phyloP scores from a whole-genome alignment of 2,797 vertebrate species.

The Tapera naevia region DNA sequence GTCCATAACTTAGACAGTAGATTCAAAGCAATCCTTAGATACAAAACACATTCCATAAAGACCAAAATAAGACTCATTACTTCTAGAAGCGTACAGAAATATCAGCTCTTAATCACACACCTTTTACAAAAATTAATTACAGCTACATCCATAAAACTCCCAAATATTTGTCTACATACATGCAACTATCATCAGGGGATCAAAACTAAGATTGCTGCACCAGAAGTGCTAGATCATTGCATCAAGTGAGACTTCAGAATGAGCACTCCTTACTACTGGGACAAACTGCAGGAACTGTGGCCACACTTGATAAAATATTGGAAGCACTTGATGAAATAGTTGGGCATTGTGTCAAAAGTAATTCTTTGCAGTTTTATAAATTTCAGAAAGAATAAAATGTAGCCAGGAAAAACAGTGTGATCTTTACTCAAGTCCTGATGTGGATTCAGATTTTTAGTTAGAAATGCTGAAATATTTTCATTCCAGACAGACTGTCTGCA shows the following conservation, averaged over 20 bases:
- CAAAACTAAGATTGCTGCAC: background rate
- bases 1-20: background rate
- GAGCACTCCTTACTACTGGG: background rate
- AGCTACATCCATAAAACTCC: background rate
- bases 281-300: background rate
- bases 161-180: background rate
- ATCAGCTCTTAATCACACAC: background rate
- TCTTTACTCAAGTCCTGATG: background rate
- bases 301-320: background rate
- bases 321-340: background rate
- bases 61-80: background rate
- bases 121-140: background rate
- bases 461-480: background rate
- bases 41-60: background rate
- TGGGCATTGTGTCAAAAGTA: background rate
- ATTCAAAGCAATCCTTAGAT: background rate
- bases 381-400: background rate
- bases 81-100: background rate
- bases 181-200: background rate
- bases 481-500: slow-evolving; percentile 13
- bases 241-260: background rate
- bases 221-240: background rate
- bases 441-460: background rate
- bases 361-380: background rate
- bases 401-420: background rate